phyloP scores from a whole-genome alignment of 2,888 invertebrate genomes.

The Bellardia bayeri region DNA sequence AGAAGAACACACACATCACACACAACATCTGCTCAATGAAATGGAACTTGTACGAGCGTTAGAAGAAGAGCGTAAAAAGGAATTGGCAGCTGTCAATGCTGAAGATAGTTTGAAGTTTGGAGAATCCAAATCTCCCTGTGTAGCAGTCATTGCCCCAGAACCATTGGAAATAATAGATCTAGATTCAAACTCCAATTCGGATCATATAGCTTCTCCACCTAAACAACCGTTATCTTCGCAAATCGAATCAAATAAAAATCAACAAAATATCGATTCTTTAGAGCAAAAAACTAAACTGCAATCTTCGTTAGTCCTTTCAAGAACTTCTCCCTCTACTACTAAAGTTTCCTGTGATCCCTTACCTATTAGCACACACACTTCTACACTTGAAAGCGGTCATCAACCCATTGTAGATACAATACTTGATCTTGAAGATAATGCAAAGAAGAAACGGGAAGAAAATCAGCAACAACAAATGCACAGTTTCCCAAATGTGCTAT shows the following conservation, averaged over 20 bases:
- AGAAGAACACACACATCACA: constrained; percentile 81
- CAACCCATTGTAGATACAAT: constrained; percentile 81
- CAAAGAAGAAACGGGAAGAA: constrained; percentile 73
- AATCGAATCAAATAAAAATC: constrained; percentile 46
- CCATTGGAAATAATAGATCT: constrained; percentile 82
- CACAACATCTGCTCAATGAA: constrained; percentile 80
- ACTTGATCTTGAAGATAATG: constrained; percentile 81
- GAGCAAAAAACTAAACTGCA: constrained; percentile 68
- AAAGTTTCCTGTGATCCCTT: constrained; percentile 44
- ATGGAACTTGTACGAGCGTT: constrained; percentile 80
- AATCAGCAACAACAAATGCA: constrained; percentile 69
- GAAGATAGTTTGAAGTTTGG: constrained; percentile 78
- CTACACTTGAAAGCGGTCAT: constrained; percentile 72
- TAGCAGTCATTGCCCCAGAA: constrained; percentile 79
- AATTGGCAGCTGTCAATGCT: constrained; percentile 77
- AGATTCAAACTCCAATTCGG: constrained; percentile 82
- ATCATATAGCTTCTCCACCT: constrained; percentile 26
- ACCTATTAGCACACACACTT: constrained; percentile 48
- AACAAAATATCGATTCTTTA: constrained; percentile 20
- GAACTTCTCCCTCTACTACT: constrained; percentile 33
- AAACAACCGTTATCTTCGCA: constrained; percentile 66
- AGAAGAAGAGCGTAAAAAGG: constrained; percentile 81
- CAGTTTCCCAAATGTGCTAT: constrained; percentile 67
- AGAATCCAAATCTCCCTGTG: constrained; percentile 79
- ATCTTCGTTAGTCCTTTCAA: constrained; percentile 26